Conservation (phyloP, 2,888 invertebrate genomes). For the Laothoe populi region DNA sequence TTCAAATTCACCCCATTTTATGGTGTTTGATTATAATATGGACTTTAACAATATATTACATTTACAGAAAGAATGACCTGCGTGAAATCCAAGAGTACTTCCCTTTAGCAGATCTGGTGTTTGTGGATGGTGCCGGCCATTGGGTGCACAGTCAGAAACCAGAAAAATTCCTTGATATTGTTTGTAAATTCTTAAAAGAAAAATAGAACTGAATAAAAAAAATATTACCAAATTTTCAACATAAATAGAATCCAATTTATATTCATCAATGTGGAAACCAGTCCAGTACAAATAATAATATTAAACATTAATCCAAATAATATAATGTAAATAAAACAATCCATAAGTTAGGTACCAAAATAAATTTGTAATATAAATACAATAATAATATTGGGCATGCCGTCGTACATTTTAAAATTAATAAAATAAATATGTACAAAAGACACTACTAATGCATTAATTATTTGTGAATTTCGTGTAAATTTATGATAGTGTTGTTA, state of each 20-base stretch:
- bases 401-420: no score
- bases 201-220: constrained; percentile 50
- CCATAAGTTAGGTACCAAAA: no score
- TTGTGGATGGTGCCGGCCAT: constrained; percentile 93
- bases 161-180: constrained; percentile 87
- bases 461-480: neutral
- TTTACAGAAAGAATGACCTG: constrained; percentile 83
- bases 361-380: no score
- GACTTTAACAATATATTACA: constrained; percentile 13
- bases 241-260: neutral
- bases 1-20: no score
- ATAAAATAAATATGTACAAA: no score
- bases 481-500: neutral
- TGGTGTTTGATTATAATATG: no score
- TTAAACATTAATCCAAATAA: no score
- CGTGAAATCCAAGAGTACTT: constrained; percentile 88
- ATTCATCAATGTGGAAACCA: neutral
- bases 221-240: neutral
- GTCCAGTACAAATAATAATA: no score
- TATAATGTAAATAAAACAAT: no score
- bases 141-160: constrained; percentile 98
- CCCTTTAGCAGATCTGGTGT: constrained; percentile 88
- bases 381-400: no score
- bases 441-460: no score
- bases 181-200: constrained; percentile 86